Percentiles rank a stretch among this genome's conserved stretches.
Evolutionary conservation across 2,888 invertebrate species (phyloP).

Genomic region (Seira ritae): DNA sequence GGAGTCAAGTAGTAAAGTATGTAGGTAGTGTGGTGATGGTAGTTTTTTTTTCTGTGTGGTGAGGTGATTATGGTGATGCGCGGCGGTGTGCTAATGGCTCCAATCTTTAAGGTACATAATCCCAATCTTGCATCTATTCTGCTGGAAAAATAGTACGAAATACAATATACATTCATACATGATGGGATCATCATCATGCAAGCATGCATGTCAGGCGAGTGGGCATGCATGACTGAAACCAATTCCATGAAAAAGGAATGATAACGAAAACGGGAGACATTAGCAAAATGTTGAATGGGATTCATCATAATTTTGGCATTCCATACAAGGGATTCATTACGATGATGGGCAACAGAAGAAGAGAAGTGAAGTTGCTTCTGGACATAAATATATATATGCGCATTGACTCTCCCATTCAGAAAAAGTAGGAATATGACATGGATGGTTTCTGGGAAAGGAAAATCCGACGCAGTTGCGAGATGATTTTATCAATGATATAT

Average conservation of each 20-base stretch:
- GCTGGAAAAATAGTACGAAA: neutral
- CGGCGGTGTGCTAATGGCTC: neutral
- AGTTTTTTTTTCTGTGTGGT: neutral
- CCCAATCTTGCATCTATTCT: neutral
- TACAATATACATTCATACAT: too few relatives aligned
- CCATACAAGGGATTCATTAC: too few relatives aligned
- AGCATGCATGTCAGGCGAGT: too few relatives aligned
- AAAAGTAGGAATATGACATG: neutral
- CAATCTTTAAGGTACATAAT: neutral
- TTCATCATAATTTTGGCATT: neutral
- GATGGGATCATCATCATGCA: too few relatives aligned
- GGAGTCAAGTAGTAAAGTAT: neutral
- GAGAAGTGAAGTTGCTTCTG: neutral
- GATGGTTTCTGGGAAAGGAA: slow-evolving; percentile 9
- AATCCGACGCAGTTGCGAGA: neutral
- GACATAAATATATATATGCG: neutral
- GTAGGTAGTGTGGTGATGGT: neutral
- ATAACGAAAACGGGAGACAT: neutral
- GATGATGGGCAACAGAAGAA: neutral
- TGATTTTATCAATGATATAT: neutral
- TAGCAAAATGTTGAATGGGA: slow-evolving; percentile 2
- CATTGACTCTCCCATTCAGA: neutral
- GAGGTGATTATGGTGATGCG: neutral
- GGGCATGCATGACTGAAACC: neutral
- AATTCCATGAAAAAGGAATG: neutral